Base-by-base conservation (phyloP, 30 jellyfish, hydroid and myxozoan genomes). In the Hydractinia symbiolongicarpus region DNA sequence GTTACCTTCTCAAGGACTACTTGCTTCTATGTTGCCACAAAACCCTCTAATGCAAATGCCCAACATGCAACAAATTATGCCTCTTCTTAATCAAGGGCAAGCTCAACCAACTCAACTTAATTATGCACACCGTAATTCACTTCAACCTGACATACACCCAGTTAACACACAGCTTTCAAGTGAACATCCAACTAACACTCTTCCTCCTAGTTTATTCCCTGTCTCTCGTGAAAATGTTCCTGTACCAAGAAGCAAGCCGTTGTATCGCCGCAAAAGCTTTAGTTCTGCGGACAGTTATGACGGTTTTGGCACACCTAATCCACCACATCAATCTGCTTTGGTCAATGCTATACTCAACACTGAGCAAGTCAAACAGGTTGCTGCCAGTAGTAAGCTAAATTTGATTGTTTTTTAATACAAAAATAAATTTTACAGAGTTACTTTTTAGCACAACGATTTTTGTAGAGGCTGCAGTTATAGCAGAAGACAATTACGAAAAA, bases 301-400 rank as follows among this genome's bases (percentile, higher is more conserved):
- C 19, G 84, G 86, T 21, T 78, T 7, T 78, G 86, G 84, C 55
- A 30, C 87, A 67, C 61, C 84, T 19, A 73, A 54, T 52, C 77
- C 80, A 67, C 20, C 93, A 44, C 77, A 58, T 13, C 95, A 89
- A 73, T 89, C 97, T 20, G 54, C 85, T 40, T 86, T 89, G 1
- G 89, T 88, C 14, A 89, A 85, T 85, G 97, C 95, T 6, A 78
- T 84, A 9, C 80, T 81, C 69, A 84, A 81, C 61, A 82, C 83
- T n/a, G 95, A 79, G 57, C 61, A 81, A 49, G 60, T 88, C 19
- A 84, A 81, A 68, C 78, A 72, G 71, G 90, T 80, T 21, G 64
- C 97, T 6, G 83, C 77, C 52, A 78, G 69, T 64, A 84, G 97
- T 89, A 79, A 64, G 74, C 57, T 49, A 6, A 66, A 19, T 66